Evolutionary conservation across 1,140 invertebrate genomes (phyloP).

Genomic region (Gonatopus flavifemur): DNA sequence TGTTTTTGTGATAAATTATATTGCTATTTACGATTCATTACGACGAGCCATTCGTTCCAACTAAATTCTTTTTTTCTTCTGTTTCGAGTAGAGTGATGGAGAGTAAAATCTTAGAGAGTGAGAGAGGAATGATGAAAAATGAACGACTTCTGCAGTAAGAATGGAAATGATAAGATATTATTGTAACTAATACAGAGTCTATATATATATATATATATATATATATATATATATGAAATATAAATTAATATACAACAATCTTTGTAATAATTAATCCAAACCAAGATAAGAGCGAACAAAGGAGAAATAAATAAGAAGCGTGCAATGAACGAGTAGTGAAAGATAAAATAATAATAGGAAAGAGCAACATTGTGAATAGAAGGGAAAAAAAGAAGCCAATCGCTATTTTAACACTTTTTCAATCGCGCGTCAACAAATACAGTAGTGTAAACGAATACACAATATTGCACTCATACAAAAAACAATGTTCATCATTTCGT

Average conservation of each 20-base stretch:
- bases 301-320: not conserved
- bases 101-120: not conserved
- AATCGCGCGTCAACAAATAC: too few species aligned
- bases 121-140: not conserved
- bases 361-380: conserved; percentile 14
- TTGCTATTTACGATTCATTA: too few species aligned
- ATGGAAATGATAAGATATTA: conserved; percentile 39
- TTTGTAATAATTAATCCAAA: conserved; percentile 45
- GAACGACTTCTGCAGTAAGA: conserved; percentile 6
- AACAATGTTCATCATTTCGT: too few species aligned
- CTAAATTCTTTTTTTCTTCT: too few species aligned
- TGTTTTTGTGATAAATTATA: too few species aligned
- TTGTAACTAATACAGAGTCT: conserved; percentile 55
- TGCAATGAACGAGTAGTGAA: not conserved
- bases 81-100: too few species aligned
- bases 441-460: too few species aligned
- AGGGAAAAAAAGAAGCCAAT: conserved; percentile 32
- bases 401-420: conserved; percentile 44
- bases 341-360: not conserved
- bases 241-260: conserved; percentile 49
- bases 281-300: conserved; percentile 23
- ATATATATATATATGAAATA: too few species aligned
- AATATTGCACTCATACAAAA: too few species aligned
- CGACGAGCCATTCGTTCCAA: too few species aligned
- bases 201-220: too few species aligned